phyloP scores from a whole-genome alignment of 64 coral and sea anemone genomes.

The Anthopleura sola region DNA sequence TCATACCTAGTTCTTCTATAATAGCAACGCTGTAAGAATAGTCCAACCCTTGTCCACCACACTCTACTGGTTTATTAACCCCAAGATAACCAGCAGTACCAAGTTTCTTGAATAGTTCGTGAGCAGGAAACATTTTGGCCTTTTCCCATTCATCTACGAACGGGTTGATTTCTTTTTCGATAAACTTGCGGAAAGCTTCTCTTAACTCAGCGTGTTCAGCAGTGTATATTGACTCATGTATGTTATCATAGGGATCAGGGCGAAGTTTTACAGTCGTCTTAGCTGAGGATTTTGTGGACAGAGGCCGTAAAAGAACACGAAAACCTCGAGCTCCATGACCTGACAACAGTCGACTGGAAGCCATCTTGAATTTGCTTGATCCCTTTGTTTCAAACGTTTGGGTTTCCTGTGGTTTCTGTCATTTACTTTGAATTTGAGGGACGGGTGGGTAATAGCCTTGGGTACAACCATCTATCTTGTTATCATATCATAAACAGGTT shows the following conservation, averaged over 20 bases:
- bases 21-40: slow-evolving; percentile 67
- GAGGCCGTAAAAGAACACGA: slow-evolving; percentile 14
- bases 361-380: neutral
- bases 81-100: slow-evolving; percentile 59
- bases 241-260: slow-evolving; percentile 40
- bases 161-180: slow-evolving; percentile 79
- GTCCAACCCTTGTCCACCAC: slow-evolving; percentile 51
- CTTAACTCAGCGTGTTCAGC: slow-evolving; percentile 54
- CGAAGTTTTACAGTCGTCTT: slow-evolving; percentile 29
- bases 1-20: slow-evolving; percentile 48
- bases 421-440: too few relatives aligned
- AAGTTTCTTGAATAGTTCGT: slow-evolving; percentile 65
- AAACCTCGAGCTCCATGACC: neutral
- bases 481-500: too few relatives aligned
- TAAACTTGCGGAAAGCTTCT: slow-evolving; percentile 46
- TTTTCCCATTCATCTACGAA: slow-evolving; percentile 74
- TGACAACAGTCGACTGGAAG: neutral
- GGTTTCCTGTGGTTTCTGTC: neutral
- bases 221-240: slow-evolving; percentile 52
- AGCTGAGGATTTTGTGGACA: slow-evolving; percentile 8
- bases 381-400: neutral
- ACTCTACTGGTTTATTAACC: slow-evolving; percentile 59
- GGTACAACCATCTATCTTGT: too few relatives aligned
- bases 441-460: too few relatives aligned
- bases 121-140: slow-evolving; percentile 55